Evolutionary conservation across 2,113 vertebrate genomes (phyloP), one percentile per base, ranked within the genome.

Genomic region (Ginglymostoma cirratum): DNA sequence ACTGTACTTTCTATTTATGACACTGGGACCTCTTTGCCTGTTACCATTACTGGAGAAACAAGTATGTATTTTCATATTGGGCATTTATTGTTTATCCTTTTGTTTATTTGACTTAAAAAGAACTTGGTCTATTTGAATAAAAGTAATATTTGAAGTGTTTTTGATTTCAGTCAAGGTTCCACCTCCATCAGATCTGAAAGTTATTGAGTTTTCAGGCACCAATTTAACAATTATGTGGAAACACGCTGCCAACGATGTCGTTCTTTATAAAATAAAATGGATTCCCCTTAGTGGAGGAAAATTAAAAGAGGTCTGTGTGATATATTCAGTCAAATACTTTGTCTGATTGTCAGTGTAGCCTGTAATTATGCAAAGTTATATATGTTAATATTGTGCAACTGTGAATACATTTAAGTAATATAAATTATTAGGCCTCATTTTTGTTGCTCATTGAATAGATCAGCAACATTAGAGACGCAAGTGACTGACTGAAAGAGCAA

Each of bases 221-320:
- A 96, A 98, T 1, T 98, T 98, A 96, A 98, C 96, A 0, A 98
- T 99, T 95, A 97, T 97, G 34, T 99, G 99, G 99, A 98, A 97
- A 69, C 97, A 98, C 0, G 98, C 98, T 1, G 98, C 98, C 0
- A 98, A 98, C 0, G 98, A 99, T 0, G 98, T 99, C 3, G 97
- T 98, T 3, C 98, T 98, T 12, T 99, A 99, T 90, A 98, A 99
- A 97, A 98, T 99, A 97, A 99, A 98, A 96, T 99, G 99, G 99
- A 99, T 97, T 55, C 98, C 98, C 0, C 97, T 98, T 17, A 97
- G 98, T 48, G 98, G 98, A 95, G 98, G 98, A 66, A 97, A 98
- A 96, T 97, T 99, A 89, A 98, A 97, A 34, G 98, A 99, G 98
- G 99, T 99, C 96, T 94, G 52, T 67, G 34, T 21, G 52, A 48